phyloP scores from a whole-genome alignment of 2,113 vertebrate genomes.

The Elgaria multicarinata region DNA sequence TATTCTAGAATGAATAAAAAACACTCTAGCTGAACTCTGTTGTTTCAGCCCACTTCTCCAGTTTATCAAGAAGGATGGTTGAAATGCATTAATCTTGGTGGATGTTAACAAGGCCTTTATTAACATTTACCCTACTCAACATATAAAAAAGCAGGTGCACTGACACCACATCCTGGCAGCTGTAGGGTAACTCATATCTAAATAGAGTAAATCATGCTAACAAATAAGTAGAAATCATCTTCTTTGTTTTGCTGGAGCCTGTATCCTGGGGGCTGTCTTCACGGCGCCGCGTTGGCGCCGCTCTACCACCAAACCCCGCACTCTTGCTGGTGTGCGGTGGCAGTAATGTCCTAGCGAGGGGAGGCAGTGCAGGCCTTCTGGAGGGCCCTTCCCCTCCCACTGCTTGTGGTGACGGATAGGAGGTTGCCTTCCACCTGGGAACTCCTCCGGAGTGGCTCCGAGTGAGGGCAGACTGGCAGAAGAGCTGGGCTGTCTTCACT shows the following conservation, averaged over 20 bases:
- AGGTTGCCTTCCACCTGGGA: no score
- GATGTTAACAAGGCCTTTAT: neutral
- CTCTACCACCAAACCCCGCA: no score
- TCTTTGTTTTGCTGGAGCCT: neutral
- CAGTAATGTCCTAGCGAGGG: no score
- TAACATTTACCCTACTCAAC: neutral
- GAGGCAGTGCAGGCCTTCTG: no score
- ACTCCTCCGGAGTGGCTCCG: no score
- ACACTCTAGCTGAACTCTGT: neutral
- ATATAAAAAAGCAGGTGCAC: neutral
- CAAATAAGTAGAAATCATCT: neutral
- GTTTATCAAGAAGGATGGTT: neutral
- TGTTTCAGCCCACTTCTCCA: neutral
- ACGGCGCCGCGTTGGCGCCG: no score
- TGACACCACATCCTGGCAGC: neutral
- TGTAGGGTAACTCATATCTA: neutral
- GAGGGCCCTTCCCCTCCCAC: no score
- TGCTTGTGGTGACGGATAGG: no score
- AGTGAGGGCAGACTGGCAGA: no score
- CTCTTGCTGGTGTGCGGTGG: no score
- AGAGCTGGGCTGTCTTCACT: no score
- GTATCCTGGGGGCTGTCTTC: neutral
- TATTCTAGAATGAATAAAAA: neutral
- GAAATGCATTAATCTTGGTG: neutral
- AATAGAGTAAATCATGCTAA: neutral